These are phyloP conservation scores for Cinara cedri DNA, from an alignment of 2,888 invertebrate species.

Conservation along the genomic window DNA sequence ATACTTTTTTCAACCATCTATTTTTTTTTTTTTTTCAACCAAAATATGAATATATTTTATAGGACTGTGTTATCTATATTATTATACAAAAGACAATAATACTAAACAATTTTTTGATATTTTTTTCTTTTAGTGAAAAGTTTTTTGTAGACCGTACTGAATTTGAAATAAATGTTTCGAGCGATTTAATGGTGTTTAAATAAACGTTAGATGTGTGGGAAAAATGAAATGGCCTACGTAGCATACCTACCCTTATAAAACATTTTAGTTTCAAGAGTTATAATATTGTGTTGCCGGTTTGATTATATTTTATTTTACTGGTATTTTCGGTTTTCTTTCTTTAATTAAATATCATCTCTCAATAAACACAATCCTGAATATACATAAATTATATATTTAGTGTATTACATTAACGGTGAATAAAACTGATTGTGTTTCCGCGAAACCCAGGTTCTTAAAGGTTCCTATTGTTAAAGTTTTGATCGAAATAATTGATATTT, in stretches of 20 bases:
- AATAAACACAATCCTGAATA: neutral
- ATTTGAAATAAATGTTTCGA: constrained; percentile 39
- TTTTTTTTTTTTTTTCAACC: no score
- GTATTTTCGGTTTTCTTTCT: neutral
- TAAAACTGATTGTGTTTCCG: neutral
- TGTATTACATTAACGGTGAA: neutral
- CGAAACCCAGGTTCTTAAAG: no score
- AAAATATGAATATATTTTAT: no score
- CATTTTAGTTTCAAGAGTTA: constrained; percentile 15
- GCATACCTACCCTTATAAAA: neutral
- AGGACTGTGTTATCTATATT: neutral
- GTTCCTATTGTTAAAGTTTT: no score
- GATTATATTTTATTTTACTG: constrained; percentile 34
- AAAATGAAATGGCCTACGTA: constrained; percentile 26
- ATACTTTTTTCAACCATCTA: no score
- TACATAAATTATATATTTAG: neutral
- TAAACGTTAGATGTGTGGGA: constrained; percentile 22
- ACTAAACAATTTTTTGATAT: constrained; percentile 13
- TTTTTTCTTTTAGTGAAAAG: neutral
- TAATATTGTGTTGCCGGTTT: constrained; percentile 9
- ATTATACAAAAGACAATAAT: constrained; percentile 2
- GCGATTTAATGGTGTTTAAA: constrained; percentile 43
- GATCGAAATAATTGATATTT: no score
- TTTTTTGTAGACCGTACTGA: neutral
- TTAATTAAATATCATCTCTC: constrained; percentile 6